Percentiles rank a stretch among this genome's conserved stretches.
Evolutionary conservation across 2,113 vertebrate genomes (phyloP).

Genomic region (Nycticebus coucang): DNA sequence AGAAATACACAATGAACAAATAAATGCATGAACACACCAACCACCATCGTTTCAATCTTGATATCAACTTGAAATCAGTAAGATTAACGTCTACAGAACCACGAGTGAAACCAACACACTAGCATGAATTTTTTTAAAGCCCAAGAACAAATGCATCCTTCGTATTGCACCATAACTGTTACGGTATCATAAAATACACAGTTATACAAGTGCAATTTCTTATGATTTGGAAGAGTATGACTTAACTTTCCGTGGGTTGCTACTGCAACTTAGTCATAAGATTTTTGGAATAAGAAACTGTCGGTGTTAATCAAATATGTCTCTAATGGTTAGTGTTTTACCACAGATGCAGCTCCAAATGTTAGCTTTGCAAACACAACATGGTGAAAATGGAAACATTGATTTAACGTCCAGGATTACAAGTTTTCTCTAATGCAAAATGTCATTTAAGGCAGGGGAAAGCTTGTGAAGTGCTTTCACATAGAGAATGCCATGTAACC

Average conservation of each 20-base stretch:
- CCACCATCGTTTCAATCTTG: not conserved
- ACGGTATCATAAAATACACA: not conserved
- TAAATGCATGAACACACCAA: not conserved
- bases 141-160: not conserved
- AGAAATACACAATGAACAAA: not conserved
- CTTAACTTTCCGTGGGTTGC: not conserved
- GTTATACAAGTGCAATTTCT: not conserved
- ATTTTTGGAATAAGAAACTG: not conserved
- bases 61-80: not conserved
- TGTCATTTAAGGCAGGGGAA: not conserved
- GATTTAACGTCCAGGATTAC: not conserved
- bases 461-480: not conserved
- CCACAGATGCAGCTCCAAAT: constrained; percentile 47
- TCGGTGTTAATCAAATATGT: constrained; percentile 16
- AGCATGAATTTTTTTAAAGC: not conserved
- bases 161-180: not conserved
- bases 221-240: not conserved
- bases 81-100: not conserved
- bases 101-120: not conserved
- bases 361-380: constrained; percentile 42
- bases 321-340: constrained; percentile 54
- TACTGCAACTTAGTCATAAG: not conserved
- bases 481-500: not conserved
- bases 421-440: constrained; percentile 15
- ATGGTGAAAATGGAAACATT: constrained; percentile 26